These are phyloP conservation scores for Hemicrepidius hirtus DNA, from an alignment of 2,888 invertebrate species.

Conservation along the genomic window DNA sequence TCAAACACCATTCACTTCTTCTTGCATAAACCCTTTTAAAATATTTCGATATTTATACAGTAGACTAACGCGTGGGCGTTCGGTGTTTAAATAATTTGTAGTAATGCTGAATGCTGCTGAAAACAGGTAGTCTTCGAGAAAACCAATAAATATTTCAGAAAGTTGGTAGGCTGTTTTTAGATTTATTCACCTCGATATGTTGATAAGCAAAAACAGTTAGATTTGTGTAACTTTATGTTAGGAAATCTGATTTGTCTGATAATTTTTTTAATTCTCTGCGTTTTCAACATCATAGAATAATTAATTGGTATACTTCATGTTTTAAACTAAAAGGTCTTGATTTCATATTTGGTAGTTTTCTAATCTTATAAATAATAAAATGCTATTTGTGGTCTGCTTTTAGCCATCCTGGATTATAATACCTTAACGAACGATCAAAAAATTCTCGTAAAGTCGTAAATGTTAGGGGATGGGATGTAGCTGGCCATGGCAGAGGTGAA, in stretches of 20 bases:
- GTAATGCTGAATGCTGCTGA: background rate
- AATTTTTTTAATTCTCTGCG: too few relatives aligned
- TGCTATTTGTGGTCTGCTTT: too few relatives aligned
- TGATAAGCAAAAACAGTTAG: background rate
- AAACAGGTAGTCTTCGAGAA: conserved; percentile 14
- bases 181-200: background rate
- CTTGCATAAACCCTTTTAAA: conserved; percentile 4
- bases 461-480: too few relatives aligned
- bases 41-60: background rate
- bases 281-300: too few relatives aligned
- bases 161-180: background rate
- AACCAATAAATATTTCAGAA: conserved; percentile 5
- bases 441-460: too few relatives aligned
- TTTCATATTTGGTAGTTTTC: too few relatives aligned
- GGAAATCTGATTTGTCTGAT: background rate
- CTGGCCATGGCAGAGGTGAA: too few relatives aligned
- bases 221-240: background rate
- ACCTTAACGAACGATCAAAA: too few relatives aligned
- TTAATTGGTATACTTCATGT: too few relatives aligned
- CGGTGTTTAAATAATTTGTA: background rate
- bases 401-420: too few relatives aligned
- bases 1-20: background rate
- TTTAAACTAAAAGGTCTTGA: too few relatives aligned
- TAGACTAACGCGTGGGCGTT: background rate
- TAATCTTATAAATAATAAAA: too few relatives aligned